Evolutionary conservation across 2,113 vertebrate genomes (phyloP).

Genomic region (Galeopterus variegatus): DNA sequence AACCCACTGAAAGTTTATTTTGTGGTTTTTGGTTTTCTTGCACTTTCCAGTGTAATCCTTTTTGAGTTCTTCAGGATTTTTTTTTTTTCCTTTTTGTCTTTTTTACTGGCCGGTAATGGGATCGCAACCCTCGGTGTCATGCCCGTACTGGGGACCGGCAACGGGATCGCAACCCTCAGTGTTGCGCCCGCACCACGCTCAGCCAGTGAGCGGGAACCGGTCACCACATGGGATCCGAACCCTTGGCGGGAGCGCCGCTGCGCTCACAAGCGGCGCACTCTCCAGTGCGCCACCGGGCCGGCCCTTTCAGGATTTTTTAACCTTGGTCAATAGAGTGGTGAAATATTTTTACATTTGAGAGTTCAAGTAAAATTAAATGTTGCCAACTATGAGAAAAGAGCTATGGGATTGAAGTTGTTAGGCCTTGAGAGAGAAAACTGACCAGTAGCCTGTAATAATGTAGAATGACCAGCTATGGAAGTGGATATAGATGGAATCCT

Average conservation of each 20-base stretch:
- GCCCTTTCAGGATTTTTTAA: no score
- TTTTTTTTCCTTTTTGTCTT: no score
- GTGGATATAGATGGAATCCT: background rate
- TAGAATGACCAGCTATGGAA: background rate
- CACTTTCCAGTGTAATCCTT: slow-evolving; percentile 81
- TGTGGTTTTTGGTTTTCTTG: slow-evolving; percentile 80
- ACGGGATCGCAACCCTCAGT: no score
- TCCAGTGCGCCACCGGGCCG: no score
- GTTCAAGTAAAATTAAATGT: slow-evolving; percentile 75
- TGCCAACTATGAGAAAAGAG: background rate
- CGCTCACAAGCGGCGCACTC: no score
- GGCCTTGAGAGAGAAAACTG: background rate
- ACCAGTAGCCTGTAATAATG: background rate
- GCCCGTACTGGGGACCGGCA: no score
- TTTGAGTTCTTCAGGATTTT: slow-evolving; percentile 86
- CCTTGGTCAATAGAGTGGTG: slow-evolving; percentile 73
- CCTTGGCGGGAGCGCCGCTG: no score
- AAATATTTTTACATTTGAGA: slow-evolving; percentile 83
- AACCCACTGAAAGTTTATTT: slow-evolving; percentile 72
- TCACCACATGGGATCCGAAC: no score
- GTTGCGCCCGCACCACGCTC: no score
- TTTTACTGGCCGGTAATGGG: no score
- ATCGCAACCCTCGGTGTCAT: no score
- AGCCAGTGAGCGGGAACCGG: no score
- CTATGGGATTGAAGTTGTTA: background rate